Evolutionary conservation across 2,113 vertebrate species (phyloP), one percentile per base, ranked within the genome.

Genomic region (Mesembrinibis cayennensis): DNA sequence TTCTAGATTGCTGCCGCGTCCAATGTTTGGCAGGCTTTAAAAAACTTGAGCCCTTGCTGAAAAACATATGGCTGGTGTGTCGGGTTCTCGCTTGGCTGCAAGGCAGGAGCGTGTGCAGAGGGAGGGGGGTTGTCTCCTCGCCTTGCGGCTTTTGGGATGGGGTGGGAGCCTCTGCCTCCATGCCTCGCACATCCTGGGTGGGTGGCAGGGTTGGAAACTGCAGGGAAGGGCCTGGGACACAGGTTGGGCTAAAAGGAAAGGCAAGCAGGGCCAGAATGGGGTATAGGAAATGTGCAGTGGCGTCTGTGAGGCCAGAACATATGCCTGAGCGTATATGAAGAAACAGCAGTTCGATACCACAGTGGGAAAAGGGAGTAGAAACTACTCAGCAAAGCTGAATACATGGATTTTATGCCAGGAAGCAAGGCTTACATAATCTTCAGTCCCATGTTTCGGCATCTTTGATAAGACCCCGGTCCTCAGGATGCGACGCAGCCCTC

Each of bases 161-260:
- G 4, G 3, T 70, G 45, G 40, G n/a, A 74, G 16, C n/a, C 50
- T 89, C 76, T 91, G 25, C 27, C 34, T 83, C 44, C 59, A 23
- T 4, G 9, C 34, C 40, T 67, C 0, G 0, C 21, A 29, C 27
- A 34, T 45, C 40, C 66, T 77, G 53, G 6, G 20, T 27, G 40
- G 23, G 34, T 36, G 47, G 12, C 40, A 76, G 22, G 23, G 23
- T 14, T 14, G 20, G 32, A 87, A 74, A 63, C 17, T 47, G 49
- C 36, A 77, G 55, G 21, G 65, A 84, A 76, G 34, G 22, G 59
- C 49, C 40, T 42, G 52, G 44, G 66, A 71, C 38, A 10, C 38
- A 66, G n/a, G 66, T 16, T 79, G 61, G 20, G 13, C 52, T 85
- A 29, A 85, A 82, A 85, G 27, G 13, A 90, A 72, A 80, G 56